Base-by-base conservation (phyloP, 2,113 vertebrate genomes). In the Notothenia coriiceps region DNA sequence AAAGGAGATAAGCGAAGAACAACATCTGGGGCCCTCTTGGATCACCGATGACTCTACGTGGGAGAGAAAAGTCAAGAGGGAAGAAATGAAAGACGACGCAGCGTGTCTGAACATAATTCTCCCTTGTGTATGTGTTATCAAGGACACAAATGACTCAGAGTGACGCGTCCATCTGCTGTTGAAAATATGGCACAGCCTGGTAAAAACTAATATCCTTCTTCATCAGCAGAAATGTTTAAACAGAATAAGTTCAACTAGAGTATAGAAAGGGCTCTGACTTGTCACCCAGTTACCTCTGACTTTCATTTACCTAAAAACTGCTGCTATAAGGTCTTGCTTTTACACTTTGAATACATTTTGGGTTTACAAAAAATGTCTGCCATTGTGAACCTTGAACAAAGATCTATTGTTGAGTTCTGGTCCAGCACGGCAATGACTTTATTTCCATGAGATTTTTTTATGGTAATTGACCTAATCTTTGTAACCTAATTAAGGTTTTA, bases 21-120 rank as follows among this genome's bases (percentile, higher is more conserved):
- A 85, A 92, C 87, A 92, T 91, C 90, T 89, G 91, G 80, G 82
- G 79, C 47, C 47, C 76, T 85, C 82, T 88, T 86, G 88, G 83
- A 92, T 88, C 79, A 51, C 74, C 35, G 74, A 89, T 62, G 76
- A 77, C 56, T 82, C 74, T 40, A 61, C n/a, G 55, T 77, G 73
- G 77, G 71, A 87, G 77, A 80, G 62, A 62, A 61, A 77, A 67
- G 12, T 35, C 40, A 54, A 3, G 9, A 22, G 18, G 2, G 2
- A 18, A 52, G 44, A 55, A 65, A 20, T 0, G 0, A 47, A 67
- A 47, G 29, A 51, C 63, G 40, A 46, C 1, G n/a, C 29, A 63
- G 63, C 40, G 22, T 77, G 73, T 57, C 64, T 75, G 69, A 63
- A 78, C 67, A 82, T 77, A 74, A 75, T 79, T 88, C 49, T 80